Conservation (phyloP, 1,140 invertebrate species). For the Diabrotica undecimpunctata region DNA sequence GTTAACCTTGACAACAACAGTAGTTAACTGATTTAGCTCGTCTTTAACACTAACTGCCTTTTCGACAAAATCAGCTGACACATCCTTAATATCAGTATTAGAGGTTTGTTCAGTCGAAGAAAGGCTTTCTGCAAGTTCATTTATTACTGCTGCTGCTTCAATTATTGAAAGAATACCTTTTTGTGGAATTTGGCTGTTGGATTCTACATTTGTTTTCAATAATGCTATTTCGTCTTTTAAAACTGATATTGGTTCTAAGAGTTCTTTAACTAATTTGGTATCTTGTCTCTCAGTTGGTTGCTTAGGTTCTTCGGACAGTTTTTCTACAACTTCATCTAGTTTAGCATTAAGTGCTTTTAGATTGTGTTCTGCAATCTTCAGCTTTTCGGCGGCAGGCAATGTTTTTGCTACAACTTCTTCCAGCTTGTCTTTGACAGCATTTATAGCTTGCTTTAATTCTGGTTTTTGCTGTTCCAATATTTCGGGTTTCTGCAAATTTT, state of each 20-base stretch:
- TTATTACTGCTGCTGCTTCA: neutral
- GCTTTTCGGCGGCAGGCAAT: slow-evolving; percentile 12
- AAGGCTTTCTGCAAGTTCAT: neutral
- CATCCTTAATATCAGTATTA: neutral
- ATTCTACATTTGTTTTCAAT: neutral
- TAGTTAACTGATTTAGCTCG: slow-evolving; percentile 16
- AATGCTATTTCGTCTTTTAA: neutral
- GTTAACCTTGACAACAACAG: slow-evolving; percentile 16
- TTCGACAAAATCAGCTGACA: neutral
- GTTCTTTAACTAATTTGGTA: neutral
- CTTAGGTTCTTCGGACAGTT: neutral
- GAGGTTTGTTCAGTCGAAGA: neutral
- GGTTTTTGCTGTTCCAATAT: slow-evolving; percentile 14
- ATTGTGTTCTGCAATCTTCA: neutral
- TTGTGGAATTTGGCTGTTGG: neutral
- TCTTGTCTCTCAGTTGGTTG: neutral
- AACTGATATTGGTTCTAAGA: neutral
- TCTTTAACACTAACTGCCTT: neutral
- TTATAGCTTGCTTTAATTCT: slow-evolving; percentile 19
- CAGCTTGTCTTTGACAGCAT: neutral
- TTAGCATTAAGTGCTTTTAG: neutral
- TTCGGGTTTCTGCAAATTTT: slow-evolving; percentile 19
- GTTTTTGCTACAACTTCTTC: neutral
- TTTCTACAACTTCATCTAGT: slow-evolving; percentile 7
- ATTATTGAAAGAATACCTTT: neutral